These are phyloP conservation scores for Fregetta grallaria DNA, from an alignment of 2,113 vertebrate species.

Conservation along the genomic window DNA sequence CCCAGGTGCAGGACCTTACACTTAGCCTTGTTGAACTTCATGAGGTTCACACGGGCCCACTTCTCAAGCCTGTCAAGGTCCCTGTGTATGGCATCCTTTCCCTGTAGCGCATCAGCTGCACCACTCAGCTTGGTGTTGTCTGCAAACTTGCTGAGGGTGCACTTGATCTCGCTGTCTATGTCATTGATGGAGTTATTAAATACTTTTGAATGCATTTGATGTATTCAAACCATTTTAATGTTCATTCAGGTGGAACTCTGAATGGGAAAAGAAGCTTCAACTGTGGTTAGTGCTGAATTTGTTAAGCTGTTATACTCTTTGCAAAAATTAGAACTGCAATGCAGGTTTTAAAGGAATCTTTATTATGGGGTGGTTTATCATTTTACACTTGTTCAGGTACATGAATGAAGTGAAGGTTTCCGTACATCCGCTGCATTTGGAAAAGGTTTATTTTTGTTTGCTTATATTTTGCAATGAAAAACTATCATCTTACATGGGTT, in stretches of 20 bases:
- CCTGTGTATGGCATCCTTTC: neutral
- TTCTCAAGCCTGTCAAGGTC: neutral
- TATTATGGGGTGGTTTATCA: neutral
- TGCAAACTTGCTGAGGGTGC: neutral
- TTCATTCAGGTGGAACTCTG: neutral
- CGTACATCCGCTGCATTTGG: neutral
- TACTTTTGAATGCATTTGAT: neutral
- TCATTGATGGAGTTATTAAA: neutral
- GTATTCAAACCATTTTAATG: neutral
- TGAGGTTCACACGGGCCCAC: neutral
- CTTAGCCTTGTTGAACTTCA: neutral
- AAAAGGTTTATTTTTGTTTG: neutral
- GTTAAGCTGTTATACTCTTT: neutral
- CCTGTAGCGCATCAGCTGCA: too few relatives aligned
- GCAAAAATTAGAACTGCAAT: neutral
- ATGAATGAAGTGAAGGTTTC: neutral
- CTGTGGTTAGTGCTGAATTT: neutral
- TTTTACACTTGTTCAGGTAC: neutral
- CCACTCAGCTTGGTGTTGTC: neutral
- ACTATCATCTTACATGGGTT: neutral
- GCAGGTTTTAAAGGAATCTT: neutral
- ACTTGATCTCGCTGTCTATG: neutral
- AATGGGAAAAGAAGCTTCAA: neutral
- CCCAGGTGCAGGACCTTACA: neutral
- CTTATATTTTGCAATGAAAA: neutral